phyloP scores from a whole-genome alignment of 2,113 vertebrate genomes.

The Ceuthmochares aereus region DNA sequence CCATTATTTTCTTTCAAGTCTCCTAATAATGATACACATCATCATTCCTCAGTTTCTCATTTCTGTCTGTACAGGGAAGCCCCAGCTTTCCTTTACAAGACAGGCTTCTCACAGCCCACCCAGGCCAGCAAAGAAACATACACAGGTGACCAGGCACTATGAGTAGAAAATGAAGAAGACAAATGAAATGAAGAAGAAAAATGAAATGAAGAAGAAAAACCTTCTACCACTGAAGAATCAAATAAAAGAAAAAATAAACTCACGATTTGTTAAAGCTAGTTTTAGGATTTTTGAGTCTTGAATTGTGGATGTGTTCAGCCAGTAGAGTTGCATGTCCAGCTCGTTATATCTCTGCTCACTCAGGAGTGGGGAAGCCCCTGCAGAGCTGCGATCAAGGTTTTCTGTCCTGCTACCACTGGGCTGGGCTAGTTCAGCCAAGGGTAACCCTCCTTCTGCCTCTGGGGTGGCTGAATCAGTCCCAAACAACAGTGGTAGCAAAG shows the following conservation, averaged over 20 bases:
- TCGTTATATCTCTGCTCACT: not conserved
- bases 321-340: not conserved
- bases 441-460: no score
- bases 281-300: not conserved
- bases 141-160: not conserved
- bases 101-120: not conserved
- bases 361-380: not conserved
- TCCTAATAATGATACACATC: not conserved
- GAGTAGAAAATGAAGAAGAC: not conserved
- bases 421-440: fast-evolving
- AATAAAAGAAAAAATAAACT: not conserved
- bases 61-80: not conserved
- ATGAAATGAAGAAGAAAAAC: no score
- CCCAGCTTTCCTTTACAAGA: not conserved
- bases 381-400: not conserved
- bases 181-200: not conserved
- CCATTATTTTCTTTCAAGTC: not conserved
- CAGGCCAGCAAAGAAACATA: not conserved
- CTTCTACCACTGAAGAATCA: not conserved
- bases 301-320: not conserved
- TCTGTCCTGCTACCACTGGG: fast-evolving
- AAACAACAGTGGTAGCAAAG: not conserved
- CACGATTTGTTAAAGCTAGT: not conserved
- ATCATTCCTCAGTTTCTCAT: not conserved
- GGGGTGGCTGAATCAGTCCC: not conserved